phyloP scores from a whole-genome alignment of 2,113 vertebrate genomes.

The Natator depressus region DNA sequence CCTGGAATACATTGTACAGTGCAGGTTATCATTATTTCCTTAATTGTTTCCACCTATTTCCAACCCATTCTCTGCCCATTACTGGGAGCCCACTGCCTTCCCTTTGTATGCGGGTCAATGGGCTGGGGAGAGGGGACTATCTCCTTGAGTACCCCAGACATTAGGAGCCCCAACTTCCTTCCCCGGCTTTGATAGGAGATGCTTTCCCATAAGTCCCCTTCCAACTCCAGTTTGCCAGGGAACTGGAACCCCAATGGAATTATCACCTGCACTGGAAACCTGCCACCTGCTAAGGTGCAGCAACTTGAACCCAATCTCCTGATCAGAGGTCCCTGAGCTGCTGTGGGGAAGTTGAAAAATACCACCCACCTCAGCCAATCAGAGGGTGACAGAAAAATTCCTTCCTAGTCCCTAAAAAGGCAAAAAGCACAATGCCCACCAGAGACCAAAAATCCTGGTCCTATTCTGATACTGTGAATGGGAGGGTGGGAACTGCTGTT shows the following conservation, averaged over 20 bases:
- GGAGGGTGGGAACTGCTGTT: too few species aligned
- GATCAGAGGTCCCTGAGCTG: neutral
- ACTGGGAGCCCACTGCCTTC: neutral
- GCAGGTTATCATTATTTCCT: neutral
- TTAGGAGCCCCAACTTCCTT: neutral
- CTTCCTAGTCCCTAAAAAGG: too few species aligned
- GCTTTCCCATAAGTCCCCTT: neutral
- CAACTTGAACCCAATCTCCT: neutral
- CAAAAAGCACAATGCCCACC: neutral
- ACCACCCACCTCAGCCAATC: neutral
- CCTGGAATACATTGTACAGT: neutral
- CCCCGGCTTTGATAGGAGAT: neutral
- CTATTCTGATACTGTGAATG: neutral
- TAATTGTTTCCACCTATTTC: neutral
- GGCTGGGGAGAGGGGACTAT: neutral
- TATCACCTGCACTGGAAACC: neutral
- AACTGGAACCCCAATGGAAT: neutral
- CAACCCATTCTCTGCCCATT: neutral
- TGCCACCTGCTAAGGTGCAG: neutral
- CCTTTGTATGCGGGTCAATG: neutral
- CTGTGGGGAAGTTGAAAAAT: neutral
- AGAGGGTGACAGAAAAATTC: too few species aligned
- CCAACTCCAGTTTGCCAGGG: neutral
- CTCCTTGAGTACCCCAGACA: neutral
- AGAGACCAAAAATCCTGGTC: neutral